Percentiles rank a stretch among this genome's conserved stretches.
These are phyloP conservation scores for Lysandra bellargus DNA, from an alignment of 2,888 invertebrate species.

Conservation along the genomic window DNA sequence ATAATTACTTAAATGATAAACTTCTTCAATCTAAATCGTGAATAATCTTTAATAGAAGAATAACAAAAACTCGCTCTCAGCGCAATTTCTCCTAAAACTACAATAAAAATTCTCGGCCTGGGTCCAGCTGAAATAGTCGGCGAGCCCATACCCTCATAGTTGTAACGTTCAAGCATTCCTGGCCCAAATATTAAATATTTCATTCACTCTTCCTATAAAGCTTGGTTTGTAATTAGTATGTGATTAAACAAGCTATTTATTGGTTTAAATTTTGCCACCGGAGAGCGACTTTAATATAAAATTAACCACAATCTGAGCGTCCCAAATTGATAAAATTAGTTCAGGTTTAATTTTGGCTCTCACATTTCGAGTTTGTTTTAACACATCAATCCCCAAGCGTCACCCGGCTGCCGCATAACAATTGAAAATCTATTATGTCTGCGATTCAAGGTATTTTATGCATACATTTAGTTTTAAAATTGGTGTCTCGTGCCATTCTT, in stretches of 20 bases:
- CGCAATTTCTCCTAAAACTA: background rate
- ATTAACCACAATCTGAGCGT: background rate
- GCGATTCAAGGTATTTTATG: too few relatives aligned
- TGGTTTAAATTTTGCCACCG: background rate
- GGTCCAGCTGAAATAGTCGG: background rate
- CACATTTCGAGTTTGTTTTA: background rate
- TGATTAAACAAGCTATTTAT: background rate
- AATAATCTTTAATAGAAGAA: background rate
- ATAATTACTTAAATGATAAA: too few relatives aligned
- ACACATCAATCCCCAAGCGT: too few relatives aligned
- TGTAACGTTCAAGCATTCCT: background rate
- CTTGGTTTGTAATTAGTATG: too few relatives aligned
- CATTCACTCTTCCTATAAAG: too few relatives aligned
- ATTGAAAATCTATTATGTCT: too few relatives aligned
- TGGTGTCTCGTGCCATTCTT: conserved; percentile 7
- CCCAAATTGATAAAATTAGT: background rate
- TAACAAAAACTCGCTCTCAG: background rate
- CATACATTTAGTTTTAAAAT: background rate
- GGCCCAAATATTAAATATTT: background rate
- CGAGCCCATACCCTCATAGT: background rate
- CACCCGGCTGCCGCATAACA: too few relatives aligned
- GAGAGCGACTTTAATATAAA: background rate
- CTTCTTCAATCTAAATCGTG: too few relatives aligned
- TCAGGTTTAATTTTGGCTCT: background rate
- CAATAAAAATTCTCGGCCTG: background rate